Base-by-base conservation (phyloP, 2,888 invertebrate species). In the Dascillus cervinus region DNA sequence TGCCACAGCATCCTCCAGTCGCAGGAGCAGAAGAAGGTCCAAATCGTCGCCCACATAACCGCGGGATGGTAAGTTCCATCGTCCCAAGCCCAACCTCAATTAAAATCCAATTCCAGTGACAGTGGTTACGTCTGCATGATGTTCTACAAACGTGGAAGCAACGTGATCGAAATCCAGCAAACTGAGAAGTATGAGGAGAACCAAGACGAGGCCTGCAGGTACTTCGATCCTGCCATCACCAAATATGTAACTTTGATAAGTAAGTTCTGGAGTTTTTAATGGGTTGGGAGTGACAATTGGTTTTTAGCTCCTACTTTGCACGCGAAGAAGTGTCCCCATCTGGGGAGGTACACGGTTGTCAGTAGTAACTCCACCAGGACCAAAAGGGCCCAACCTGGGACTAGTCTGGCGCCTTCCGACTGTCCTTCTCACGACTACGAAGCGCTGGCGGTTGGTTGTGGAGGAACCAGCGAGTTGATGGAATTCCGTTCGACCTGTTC, bases 121-220 rank as follows among this genome's bases (percentile, higher is more conserved):
- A 84, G 82, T 14, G 84, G 85, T 3, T 84, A 83, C 60, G 76
- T 82, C 17, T 88, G 87, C 58, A 78, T 86, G 69, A 72, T 75
- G 48, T 78, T 85, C 60, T 74, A 79, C 60, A 77, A 75, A 29
- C 72, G 86, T 29, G 81, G 77, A 40, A 69, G 72, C 27, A 74
- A 75, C 50, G 81, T 86, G 14, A 76, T 87, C 46, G 84, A 85
- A 63, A 68, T 84, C 37, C 80, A 80, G 53, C 75, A 77, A 52
- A 77, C 79, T 29, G 63, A 61, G 30, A 50, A 50, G 1, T 66
- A 71, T 19, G 66, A 68, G 49, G 74, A 73, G 43, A 67, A 71
- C 37, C 73, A 82, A 2, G 75, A 79, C 37, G 80, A 81, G 50
- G 82, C 82, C 0, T 83, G 82, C 62, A 60, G 68, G 0, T 66